Base-by-base conservation (phyloP, 1,140 invertebrate species). In the Meloidogyne hapla region DNA sequence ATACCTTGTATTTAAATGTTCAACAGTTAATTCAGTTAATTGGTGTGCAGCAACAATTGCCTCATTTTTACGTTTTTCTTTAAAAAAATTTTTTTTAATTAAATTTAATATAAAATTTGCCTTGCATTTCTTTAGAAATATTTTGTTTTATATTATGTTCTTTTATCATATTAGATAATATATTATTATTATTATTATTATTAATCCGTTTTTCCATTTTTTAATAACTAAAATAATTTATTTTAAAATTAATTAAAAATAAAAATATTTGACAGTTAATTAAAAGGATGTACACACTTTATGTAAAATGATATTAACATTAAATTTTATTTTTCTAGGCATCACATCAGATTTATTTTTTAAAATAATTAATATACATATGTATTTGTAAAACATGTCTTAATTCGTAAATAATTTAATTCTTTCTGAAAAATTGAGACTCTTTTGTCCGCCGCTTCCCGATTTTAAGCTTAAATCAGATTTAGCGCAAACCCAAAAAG, bases 1-100 rank as follows among this genome's bases (percentile, higher is more conserved):
- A 18, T 91, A 96, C 94, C 94, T 94, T 85, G 96, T 93, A 91
- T 98, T 98, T 21, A 98, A 89, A 88, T 98, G 94, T 89, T 98
- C 95, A 0, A 98, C 95, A 21, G 98, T 88, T 66, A 94, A 93
- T 88, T 95, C 93, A 0, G 95, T 96, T 68, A 98, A 89, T 80
- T 94, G 92, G 88, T 93, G 94, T 1, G 94, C 93, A 79, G 95
- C 92, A 83, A 92, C 91, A 75, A 96, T 91, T 40, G 95, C 95
- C 89, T 96, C 94, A 88, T 95, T 95, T 66, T 94, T 91, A 88
- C 94, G 93, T 86, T 91, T 91, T 90, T 95, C 93, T 95, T 72
- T n/a, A 6, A n/a, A n/a, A 56, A n/a, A n/a, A n/a, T 42, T 12
- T 13, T 42, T 13, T 42, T n/a, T 21, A n/a, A n/a, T 8, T n/a